These are phyloP conservation scores for Philhelius pedissequus DNA, from an alignment of 2,888 invertebrate species.

Conservation along the genomic window DNA sequence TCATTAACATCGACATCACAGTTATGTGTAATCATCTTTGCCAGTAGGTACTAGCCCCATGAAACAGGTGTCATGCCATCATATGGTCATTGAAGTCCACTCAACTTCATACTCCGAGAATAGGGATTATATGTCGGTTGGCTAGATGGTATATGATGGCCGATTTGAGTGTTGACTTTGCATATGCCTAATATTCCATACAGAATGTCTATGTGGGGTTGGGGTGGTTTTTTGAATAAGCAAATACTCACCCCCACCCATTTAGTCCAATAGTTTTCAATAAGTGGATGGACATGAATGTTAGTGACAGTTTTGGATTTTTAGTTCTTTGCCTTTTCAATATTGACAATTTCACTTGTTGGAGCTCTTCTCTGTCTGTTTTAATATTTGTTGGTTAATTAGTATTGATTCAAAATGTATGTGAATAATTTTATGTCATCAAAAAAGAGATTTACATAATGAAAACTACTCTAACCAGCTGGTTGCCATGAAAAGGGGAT, in stretches of 20 bases:
- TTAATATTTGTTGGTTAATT: constrained; percentile 20
- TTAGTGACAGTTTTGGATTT: constrained; percentile 37
- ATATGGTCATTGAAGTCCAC: constrained; percentile 45
- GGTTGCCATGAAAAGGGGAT: neutral
- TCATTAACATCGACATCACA: constrained; percentile 17
- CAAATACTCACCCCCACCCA: constrained; percentile 20
- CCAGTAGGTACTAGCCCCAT: constrained; percentile 14
- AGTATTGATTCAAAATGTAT: constrained; percentile 31
- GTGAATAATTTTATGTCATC: neutral
- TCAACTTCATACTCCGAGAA: constrained; percentile 36
- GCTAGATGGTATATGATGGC: neutral
- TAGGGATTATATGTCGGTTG: constrained; percentile 10
- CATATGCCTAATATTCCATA: too few species aligned
- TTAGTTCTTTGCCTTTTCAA: constrained; percentile 18
- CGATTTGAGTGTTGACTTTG: too few species aligned
- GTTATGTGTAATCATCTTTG: constrained; percentile 14
- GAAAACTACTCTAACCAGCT: constrained; percentile 9
- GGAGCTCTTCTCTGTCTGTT: neutral
- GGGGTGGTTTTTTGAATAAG: constrained; percentile 3
- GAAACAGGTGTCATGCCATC: constrained; percentile 44
- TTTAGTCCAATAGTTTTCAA: constrained; percentile 17
- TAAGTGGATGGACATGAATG: constrained; percentile 47
- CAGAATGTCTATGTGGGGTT: neutral
- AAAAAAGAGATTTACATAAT: neutral
- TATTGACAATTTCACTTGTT: neutral